Evolutionary conservation across 1,140 invertebrate genomes (phyloP).

Genomic region (Drosophila lini): DNA sequence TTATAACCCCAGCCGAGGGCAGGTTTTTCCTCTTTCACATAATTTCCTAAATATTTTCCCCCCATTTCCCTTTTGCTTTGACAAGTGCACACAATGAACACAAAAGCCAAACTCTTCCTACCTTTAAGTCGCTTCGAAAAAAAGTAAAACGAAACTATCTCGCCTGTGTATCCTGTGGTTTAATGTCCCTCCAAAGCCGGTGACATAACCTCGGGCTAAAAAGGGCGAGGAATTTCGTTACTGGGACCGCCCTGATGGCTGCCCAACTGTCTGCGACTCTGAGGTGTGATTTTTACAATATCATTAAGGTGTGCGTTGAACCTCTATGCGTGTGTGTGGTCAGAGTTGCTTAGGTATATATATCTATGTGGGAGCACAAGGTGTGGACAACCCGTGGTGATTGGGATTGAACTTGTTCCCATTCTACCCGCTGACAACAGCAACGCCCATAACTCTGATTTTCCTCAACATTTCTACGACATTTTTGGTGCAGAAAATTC

Average conservation of each 20-base stretch:
- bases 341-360: constrained; percentile 20
- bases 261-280: constrained; percentile 46
- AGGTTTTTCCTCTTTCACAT: constrained; percentile 13
- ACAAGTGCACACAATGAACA: constrained; percentile 68
- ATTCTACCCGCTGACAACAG: constrained; percentile 68
- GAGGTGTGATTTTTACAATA: constrained; percentile 83
- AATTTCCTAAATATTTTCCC: constrained; percentile 7
- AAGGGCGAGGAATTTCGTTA: constrained; percentile 34
- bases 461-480: constrained; percentile 9
- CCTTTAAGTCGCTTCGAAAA: background rate
- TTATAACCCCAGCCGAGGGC: constrained; percentile 50
- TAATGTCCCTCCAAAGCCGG: constrained; percentile 71
- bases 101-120: constrained; percentile 58
- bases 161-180: constrained; percentile 69
- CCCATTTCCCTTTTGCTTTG: constrained; percentile 56
- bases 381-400: constrained; percentile 78
- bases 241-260: constrained; percentile 70
- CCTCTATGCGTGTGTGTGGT: constrained; percentile 59
- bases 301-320: constrained; percentile 59
- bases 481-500: constrained; percentile 53
- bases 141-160: constrained; percentile 4
- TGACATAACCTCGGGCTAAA: constrained; percentile 69
- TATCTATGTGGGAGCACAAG: constrained; percentile 65
- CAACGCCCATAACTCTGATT: constrained; percentile 69
- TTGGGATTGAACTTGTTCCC: constrained; percentile 51